Conservation (phyloP, 2,113 vertebrate genomes). For the Aphelocoma coerulescens region DNA sequence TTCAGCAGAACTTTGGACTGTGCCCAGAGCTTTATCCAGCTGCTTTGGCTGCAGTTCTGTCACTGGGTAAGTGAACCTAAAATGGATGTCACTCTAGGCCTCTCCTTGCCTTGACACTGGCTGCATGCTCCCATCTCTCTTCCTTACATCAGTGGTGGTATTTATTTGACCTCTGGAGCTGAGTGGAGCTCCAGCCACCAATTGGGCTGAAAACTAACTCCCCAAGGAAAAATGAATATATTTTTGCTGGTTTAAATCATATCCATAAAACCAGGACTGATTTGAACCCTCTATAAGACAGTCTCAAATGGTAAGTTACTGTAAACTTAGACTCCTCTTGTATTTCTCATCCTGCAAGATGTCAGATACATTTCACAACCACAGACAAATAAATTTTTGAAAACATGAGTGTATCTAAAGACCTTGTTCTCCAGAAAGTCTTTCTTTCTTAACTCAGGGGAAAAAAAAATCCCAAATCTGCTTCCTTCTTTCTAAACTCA, state of each 20-base stretch:
- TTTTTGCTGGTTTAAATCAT: background rate
- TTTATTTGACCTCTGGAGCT: background rate
- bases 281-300: background rate
- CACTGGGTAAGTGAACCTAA: background rate
- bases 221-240: background rate
- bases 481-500: background rate
- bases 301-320: background rate
- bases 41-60: background rate
- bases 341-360: background rate
- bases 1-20: background rate
- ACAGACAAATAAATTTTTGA: background rate
- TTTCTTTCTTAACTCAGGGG: background rate
- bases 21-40: background rate
- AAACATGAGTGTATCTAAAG: background rate
- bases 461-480: background rate
- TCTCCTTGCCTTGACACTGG: background rate
- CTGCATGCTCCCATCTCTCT: background rate
- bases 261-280: background rate
- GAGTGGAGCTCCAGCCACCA: background rate
- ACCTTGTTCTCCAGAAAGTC: background rate
- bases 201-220: background rate
- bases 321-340: background rate
- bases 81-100: rapidly evolving
- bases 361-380: background rate
- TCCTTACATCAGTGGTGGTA: background rate